Conservation (phyloP, 2,888 invertebrate genomes). For the Nephrocerus scutellatus region DNA sequence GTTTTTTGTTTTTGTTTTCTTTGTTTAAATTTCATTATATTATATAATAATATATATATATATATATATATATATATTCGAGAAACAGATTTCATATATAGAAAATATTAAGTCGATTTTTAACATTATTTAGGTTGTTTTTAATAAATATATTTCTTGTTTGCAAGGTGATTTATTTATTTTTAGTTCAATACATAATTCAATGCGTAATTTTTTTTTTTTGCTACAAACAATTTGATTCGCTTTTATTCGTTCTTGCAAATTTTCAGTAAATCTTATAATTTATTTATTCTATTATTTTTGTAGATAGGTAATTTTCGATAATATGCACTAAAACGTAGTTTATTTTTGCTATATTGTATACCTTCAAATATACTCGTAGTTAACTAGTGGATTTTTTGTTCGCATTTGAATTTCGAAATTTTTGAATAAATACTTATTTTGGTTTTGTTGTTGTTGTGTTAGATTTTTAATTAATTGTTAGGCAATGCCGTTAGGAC, state of each 20-base stretch:
- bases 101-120: slow-evolving; percentile 17
- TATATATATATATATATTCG: no score
- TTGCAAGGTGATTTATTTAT: slow-evolving; percentile 32
- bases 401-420: slow-evolving; percentile 1
- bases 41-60: slow-evolving; percentile 33
- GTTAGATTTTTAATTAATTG: slow-evolving; percentile 9
- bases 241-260: no score
- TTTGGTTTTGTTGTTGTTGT: neutral
- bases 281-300: no score
- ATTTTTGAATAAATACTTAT: slow-evolving; percentile 1
- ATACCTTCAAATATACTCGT: no score
- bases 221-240: no score
- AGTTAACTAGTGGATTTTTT: no score
- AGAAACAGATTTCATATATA: slow-evolving; percentile 32
- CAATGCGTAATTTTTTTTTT: no score
- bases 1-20: slow-evolving; percentile 11
- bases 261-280: no score
- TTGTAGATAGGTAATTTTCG: no score
- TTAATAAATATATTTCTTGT: slow-evolving; percentile 19
- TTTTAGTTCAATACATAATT: slow-evolving; percentile 24
- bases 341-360: no score
- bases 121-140: slow-evolving; percentile 17
- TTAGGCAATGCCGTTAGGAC: slow-evolving; percentile 7
- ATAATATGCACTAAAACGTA: no score
- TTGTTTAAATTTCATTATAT: slow-evolving; percentile 13